Evolutionary conservation across 2,888 invertebrate species (phyloP).

Genomic region (Oscheius myriophilus): DNA sequence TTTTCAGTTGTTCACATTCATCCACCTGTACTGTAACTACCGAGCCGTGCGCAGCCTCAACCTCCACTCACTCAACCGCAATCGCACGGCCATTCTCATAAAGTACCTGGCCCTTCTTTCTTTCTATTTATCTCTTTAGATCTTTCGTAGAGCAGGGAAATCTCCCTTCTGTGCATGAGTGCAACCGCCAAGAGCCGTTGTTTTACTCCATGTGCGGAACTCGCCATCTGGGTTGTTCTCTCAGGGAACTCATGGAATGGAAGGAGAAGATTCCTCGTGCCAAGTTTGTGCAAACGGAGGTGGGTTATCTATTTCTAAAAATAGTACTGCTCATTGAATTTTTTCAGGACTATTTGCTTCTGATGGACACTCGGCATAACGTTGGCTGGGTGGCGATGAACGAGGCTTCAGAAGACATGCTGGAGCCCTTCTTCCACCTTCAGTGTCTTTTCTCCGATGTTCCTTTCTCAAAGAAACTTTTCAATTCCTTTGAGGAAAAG

Average conservation of each 20-base stretch:
- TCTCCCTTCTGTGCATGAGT: constrained; percentile 24
- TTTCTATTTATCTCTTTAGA: constrained; percentile 24
- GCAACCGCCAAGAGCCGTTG: constrained; percentile 37
- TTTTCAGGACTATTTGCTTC: constrained; percentile 19
- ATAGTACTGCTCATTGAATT: background rate
- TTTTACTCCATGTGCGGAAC: constrained; percentile 30
- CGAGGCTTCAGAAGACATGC: background rate
- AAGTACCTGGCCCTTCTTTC: background rate
- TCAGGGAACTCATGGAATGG: constrained; percentile 3
- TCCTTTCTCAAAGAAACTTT: constrained; percentile 9
- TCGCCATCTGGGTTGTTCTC: constrained; percentile 31
- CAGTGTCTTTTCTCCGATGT: constrained; percentile 18
- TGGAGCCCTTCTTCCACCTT: constrained; percentile 27
- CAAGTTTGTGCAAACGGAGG: constrained; percentile 12
- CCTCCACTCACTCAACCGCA: constrained; percentile 56
- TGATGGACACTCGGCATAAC: constrained; percentile 14
- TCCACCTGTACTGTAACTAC: constrained; percentile 89
- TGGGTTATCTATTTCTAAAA: background rate
- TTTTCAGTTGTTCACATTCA: constrained; percentile 77
- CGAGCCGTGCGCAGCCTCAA: constrained; percentile 54
- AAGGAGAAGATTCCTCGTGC: constrained; percentile 1
- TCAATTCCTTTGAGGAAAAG: constrained; percentile 10
- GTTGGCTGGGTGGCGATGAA: constrained; percentile 18
- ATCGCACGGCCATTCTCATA: constrained; percentile 40
- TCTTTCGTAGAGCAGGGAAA: constrained; percentile 18